These are phyloP conservation scores for Leptopilina boulardi DNA, from an alignment of 1,140 invertebrate species.

Conservation along the genomic window DNA sequence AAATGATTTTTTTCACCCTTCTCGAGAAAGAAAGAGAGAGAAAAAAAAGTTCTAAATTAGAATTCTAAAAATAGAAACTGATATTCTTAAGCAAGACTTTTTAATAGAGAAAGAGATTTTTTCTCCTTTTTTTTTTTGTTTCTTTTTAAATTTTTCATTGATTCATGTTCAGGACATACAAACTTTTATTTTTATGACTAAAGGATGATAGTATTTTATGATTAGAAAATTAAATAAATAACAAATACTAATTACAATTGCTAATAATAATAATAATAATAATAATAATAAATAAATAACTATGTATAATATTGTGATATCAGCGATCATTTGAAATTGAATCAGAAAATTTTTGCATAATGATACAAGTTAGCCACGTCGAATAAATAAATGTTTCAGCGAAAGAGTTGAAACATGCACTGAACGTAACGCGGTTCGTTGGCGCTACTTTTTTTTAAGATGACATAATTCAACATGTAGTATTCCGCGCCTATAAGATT, in stretches of 20 bases:
- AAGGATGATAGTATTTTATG: no score
- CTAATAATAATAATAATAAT: no score
- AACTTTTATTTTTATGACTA: no score
- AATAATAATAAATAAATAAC: no score
- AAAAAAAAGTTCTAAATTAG: conserved; percentile 4
- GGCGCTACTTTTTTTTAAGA: conserved; percentile 48
- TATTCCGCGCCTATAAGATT: conserved; percentile 1
- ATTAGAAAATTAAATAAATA: no score
- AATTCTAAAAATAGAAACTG: conserved; percentile 13
- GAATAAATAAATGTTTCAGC: neutral
- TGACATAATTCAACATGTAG: conserved; percentile 44
- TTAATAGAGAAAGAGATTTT: no score
- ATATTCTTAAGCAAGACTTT: neutral
- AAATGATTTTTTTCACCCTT: neutral
- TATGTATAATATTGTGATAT: no score
- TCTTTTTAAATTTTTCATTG: no score
- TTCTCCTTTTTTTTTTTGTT: no score
- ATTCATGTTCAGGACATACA: no score
- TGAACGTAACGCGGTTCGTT: conserved; percentile 43
- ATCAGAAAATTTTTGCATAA: neutral
- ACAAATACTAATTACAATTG: no score
- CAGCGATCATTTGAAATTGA: neutral
- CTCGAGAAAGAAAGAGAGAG: neutral
- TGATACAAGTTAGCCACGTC: neutral
- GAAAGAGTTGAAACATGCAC: conserved; percentile 8